A percentile compares a stretch with the other conserved stretches of the same genome.
Evolutionary conservation across 92 coral and sea anemone genomes (phyloP).

Genomic region (Isaurus tuberculatus): DNA sequence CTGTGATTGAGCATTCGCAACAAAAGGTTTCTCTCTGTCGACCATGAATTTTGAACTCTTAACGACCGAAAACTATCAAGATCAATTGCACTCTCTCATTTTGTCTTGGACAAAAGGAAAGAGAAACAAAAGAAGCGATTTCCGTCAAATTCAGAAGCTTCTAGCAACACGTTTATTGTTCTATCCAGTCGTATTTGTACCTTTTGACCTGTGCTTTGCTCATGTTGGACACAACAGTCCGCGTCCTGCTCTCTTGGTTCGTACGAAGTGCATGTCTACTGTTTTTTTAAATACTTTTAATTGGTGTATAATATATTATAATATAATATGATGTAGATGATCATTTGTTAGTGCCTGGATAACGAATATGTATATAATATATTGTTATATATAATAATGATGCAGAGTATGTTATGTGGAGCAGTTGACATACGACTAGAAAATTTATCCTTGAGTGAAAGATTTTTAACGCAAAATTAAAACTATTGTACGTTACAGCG

Average conservation of each 20-base stretch:
- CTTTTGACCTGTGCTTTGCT: constrained; percentile 3
- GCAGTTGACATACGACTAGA: no score
- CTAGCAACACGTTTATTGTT: constrained; percentile 13
- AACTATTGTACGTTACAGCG: no score
- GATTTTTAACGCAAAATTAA: no score
- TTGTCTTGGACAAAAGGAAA: constrained; percentile 13
- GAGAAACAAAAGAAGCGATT: not conserved
- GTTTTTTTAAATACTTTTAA: not conserved
- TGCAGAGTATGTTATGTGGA: no score
- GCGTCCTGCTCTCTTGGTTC: constrained; percentile 1
- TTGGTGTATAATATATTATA: not conserved
- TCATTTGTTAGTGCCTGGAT: no score
- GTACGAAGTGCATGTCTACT: not conserved
- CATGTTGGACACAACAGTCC: not conserved
- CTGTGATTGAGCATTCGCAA: not conserved
- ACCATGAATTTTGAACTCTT: constrained; percentile 23
- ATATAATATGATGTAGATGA: not conserved
- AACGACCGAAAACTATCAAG: not conserved
- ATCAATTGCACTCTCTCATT: not conserved
- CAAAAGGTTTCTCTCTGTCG: not conserved
- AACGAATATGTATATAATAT: no score
- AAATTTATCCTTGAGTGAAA: no score
- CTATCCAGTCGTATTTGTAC: constrained; percentile 9
- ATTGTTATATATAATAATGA: no score
- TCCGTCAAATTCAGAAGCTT: constrained; percentile 14